Percentiles rank a stretch among this genome's conserved stretches.
These are phyloP conservation scores for Tipula helvola DNA, from an alignment of 2,888 invertebrate species.

Conservation along the genomic window DNA sequence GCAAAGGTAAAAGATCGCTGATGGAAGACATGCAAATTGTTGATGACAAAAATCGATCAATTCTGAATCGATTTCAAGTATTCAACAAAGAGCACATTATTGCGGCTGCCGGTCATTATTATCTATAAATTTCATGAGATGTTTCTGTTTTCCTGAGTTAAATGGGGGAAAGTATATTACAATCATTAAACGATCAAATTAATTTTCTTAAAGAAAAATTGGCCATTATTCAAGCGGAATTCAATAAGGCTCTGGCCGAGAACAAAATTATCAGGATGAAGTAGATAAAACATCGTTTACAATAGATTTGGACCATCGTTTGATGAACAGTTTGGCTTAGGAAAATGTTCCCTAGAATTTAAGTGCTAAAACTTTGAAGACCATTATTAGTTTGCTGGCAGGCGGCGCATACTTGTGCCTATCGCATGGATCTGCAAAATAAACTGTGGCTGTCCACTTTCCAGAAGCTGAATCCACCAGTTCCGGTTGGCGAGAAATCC, in stretches of 20 bases:
- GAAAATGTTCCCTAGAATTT: constrained; percentile 79
- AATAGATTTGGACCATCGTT: constrained; percentile 81
- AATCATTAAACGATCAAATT: constrained; percentile 60
- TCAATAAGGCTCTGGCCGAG: constrained; percentile 72
- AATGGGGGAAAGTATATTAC: constrained; percentile 66
- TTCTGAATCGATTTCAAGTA: constrained; percentile 71
- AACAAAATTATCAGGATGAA: constrained; percentile 83
- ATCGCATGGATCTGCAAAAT: constrained; percentile 64
- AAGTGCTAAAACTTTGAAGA: constrained; percentile 44
- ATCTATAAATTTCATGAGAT: constrained; percentile 78
- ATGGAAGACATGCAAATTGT: constrained; percentile 80
- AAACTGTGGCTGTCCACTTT: constrained; percentile 72
- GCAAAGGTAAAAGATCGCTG: constrained; percentile 80
- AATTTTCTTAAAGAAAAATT: constrained; percentile 61
- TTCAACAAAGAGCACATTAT: constrained; percentile 90
- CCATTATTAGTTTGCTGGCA: constrained; percentile 64
- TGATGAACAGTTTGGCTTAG: constrained; percentile 85
- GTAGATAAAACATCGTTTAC: constrained; percentile 81
- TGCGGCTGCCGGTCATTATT: constrained; percentile 89
- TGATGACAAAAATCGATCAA: constrained; percentile 84
- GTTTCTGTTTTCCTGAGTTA: constrained; percentile 84
- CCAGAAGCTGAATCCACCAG: constrained; percentile 52
- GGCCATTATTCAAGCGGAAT: constrained; percentile 61
- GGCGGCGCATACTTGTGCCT: constrained; percentile 84
- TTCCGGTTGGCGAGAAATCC: constrained; percentile 64